These are phyloP conservation scores for Chrysolina americana DNA, from an alignment of 2,888 invertebrate species.

Conservation along the genomic window DNA sequence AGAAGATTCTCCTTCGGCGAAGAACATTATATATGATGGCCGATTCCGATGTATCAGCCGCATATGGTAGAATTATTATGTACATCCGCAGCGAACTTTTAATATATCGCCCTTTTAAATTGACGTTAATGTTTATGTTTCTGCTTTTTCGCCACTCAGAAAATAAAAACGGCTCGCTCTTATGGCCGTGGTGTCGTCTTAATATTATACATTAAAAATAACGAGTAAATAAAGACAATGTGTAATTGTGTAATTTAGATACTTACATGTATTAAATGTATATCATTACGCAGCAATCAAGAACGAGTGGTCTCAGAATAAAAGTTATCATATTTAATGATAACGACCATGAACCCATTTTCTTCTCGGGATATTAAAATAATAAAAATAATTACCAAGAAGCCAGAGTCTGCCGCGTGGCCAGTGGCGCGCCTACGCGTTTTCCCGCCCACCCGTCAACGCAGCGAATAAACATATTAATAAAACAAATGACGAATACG, in stretches of 20 bases:
- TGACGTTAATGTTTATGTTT: slow-evolving; percentile 8
- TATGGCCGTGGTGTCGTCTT: slow-evolving; percentile 37
- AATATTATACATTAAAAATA: slow-evolving; percentile 50
- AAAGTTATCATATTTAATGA: slow-evolving; percentile 71
- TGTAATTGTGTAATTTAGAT: slow-evolving; percentile 62
- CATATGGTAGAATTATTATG: background rate
- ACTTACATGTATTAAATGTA: slow-evolving; percentile 66
- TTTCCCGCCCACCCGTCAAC: background rate
- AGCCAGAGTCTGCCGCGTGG: slow-evolving; percentile 60
- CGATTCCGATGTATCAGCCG: background rate
- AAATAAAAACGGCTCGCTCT: slow-evolving; percentile 40
- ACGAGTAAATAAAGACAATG: slow-evolving; percentile 58
- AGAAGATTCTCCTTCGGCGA: background rate
- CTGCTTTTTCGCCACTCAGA: slow-evolving; percentile 37
- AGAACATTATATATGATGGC: background rate
- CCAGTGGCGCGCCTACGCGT: slow-evolving; percentile 55
- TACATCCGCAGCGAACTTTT: background rate
- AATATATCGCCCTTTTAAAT: background rate
- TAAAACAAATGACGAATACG: slow-evolving; percentile 6
- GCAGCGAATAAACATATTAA: slow-evolving; percentile 24
- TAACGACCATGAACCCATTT: slow-evolving; percentile 70
- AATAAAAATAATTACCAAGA: slow-evolving; percentile 68
- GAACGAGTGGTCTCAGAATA: slow-evolving; percentile 67
- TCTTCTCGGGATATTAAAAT: slow-evolving; percentile 69
- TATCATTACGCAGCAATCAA: slow-evolving; percentile 69